These are phyloP conservation scores for Pristionchus japonicus DNA, from an alignment of 2,888 invertebrate species.

Conservation along the genomic window DNA sequence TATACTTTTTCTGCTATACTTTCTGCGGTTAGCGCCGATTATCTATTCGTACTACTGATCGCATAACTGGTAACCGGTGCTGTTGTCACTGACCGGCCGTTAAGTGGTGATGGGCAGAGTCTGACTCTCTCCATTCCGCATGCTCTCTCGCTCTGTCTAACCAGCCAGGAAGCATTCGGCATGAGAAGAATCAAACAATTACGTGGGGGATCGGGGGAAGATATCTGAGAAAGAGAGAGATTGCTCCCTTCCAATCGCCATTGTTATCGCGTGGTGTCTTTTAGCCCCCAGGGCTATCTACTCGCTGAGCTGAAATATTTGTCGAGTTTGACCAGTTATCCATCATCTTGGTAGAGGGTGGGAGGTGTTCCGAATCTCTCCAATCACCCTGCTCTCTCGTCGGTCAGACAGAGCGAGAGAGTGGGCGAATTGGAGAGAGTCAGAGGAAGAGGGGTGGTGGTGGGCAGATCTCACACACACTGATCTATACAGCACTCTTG, in stretches of 20 bases:
- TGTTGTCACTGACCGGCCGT: constrained; percentile 30
- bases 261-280: constrained; percentile 22
- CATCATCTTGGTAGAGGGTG: not conserved
- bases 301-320: constrained; percentile 24
- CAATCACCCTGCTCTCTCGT: not conserved
- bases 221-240: not conserved
- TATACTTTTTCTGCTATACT: too few relatives aligned
- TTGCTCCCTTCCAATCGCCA: not conserved
- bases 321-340: constrained; percentile 22
- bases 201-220: not conserved
- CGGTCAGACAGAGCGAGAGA: not conserved
- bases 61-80: constrained; percentile 3
- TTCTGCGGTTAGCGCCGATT: constrained; percentile 1
- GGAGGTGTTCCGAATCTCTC: not conserved
- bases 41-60: constrained; percentile 4
- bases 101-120: too few relatives aligned
- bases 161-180: too few relatives aligned
- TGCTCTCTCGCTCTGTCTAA: too few relatives aligned
- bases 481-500: not conserved
- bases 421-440: not conserved
- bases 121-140: too few relatives aligned
- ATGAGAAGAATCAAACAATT: too few relatives aligned
- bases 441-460: not conserved
- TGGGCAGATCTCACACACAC: not conserved
- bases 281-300: not conserved